Evolutionary conservation across 2,113 vertebrate species (phyloP), one percentile per base, ranked within the genome.

Genomic region (Engraulis encrasicolus): DNA sequence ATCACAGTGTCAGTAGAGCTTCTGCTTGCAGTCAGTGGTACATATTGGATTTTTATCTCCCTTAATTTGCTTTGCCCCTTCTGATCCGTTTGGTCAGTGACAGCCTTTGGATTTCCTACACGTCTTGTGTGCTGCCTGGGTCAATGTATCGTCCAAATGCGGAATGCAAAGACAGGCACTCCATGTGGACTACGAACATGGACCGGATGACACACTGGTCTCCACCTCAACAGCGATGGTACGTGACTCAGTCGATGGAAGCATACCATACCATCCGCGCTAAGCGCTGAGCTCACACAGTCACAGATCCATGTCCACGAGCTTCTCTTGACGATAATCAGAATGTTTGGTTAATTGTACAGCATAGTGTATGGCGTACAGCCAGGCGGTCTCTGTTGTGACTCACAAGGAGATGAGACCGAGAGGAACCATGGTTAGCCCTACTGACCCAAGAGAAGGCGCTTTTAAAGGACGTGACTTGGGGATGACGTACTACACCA

Each of bases 401-500:
- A 74, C 66, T 74, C 66, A 74, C 23, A 74, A 9, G 66, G 66
- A 74, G 66, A 31, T 31, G 66, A 74, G 66, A 34, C 27, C 27
- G 58, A 66, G 66, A 14, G 23, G 66, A 74, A 15, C 66, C 27
- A 54, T 17, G 15, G 66, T 31, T 27, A 74, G 66, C 12, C 66
- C 66, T 27, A 74, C 66, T 12, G 31, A 74, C 27, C 15, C 31
- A 74, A 74, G 66, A 15, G 66, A 74, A 34, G 23, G 66, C 66
- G 66, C 66, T 12, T 74, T 74, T 74, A 74, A 74, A 74, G 66
- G 66, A 74, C 66, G 66, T 74, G 66, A 74, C 66, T 74, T 74
- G 15, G 12, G 34, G 66, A 74, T 74, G 66, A 74, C 66, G 66
- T 74, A 74, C 34, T 74, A 74, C 27, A 74, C 66, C 66, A 34